These are phyloP conservation scores for Amyelois transitella DNA, from an alignment of 1,140 invertebrate species.

Conservation along the genomic window DNA sequence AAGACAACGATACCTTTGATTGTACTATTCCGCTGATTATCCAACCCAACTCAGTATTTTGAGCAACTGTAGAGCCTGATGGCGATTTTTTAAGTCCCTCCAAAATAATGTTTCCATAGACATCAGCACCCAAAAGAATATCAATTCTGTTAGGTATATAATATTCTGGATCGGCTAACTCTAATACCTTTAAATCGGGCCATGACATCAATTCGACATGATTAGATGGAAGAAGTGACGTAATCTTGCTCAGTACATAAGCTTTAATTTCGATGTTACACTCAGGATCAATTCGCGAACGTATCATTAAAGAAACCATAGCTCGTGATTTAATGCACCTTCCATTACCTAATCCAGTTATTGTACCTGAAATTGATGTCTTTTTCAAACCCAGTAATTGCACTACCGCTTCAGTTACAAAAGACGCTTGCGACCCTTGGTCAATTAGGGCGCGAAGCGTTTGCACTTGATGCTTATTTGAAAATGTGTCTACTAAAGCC, in stretches of 20 bases:
- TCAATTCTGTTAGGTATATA: slow-evolving; percentile 13
- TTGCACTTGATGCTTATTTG: background rate
- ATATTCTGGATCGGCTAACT: slow-evolving; percentile 13
- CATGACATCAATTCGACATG: slow-evolving; percentile 2
- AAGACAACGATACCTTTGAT: background rate
- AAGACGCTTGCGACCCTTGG: slow-evolving; percentile 14
- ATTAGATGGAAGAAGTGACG: slow-evolving; percentile 9
- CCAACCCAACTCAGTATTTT: slow-evolving; percentile 17
- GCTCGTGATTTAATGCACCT: slow-evolving; percentile 4
- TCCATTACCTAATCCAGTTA: slow-evolving; percentile 11
- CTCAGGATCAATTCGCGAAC: slow-evolving; percentile 10
- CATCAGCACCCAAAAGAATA: slow-evolving; percentile 12
- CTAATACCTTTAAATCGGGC: slow-evolving; percentile 2
- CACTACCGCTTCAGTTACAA: slow-evolving; percentile 15
- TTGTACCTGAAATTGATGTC: slow-evolving; percentile 9
- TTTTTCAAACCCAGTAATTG: slow-evolving; percentile 13
- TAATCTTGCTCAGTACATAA: slow-evolving; percentile 13
- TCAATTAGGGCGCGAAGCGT: background rate
- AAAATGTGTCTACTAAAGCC: background rate
- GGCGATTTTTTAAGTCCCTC: slow-evolving; percentile 7
- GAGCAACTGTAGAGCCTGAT: slow-evolving; percentile 9
- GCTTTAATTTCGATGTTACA: slow-evolving; percentile 2
- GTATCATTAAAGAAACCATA: slow-evolving; percentile 13
- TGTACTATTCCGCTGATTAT: slow-evolving; percentile 6
- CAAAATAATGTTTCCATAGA: slow-evolving; percentile 13